Percentiles rank a stretch among this genome's conserved stretches.
phyloP scores from a whole-genome alignment of 2,797 vertebrate genomes.

The Sebastes oblongus region DNA sequence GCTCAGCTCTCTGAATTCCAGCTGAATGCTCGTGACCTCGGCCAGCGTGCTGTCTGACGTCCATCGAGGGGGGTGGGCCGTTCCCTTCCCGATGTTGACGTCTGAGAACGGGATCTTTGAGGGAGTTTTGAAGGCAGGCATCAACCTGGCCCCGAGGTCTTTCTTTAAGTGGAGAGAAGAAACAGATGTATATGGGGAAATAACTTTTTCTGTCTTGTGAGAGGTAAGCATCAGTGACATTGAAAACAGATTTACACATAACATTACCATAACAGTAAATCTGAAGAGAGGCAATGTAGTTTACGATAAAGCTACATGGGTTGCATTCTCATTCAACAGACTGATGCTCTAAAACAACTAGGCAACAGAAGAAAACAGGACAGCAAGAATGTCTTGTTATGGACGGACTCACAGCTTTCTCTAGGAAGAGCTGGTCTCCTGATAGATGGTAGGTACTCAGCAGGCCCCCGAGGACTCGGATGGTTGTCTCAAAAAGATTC shows the following conservation, averaged over 20 bases:
- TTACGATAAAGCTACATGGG: fast-evolving
- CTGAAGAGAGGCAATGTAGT: neutral
- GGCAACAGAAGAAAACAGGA: neutral
- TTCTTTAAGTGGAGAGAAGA: slow-evolving; percentile 80
- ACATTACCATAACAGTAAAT: neutral
- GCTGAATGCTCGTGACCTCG: slow-evolving; percentile 96
- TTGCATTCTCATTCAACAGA: neutral
- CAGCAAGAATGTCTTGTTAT: too few relatives aligned
- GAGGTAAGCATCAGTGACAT: neutral
- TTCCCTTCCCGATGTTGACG: slow-evolving; percentile 96
- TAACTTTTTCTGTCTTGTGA: neutral
- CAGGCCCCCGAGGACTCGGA: slow-evolving; percentile 93
- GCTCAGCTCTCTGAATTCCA: slow-evolving; percentile 96
- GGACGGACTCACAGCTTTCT: slow-evolving; percentile 89
- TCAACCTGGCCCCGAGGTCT: slow-evolving; percentile 91
- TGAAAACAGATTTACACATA: neutral
- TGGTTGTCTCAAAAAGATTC: slow-evolving; percentile 98
- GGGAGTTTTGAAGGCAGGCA: slow-evolving; percentile 96
- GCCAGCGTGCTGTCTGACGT: slow-evolving; percentile 96
- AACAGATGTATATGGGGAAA: neutral
- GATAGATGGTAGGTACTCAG: slow-evolving; percentile 94
- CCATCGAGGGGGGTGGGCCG: slow-evolving; percentile 93
- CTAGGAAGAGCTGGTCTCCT: slow-evolving; percentile 89
- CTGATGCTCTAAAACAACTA: neutral
- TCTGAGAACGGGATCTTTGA: slow-evolving; percentile 96